phyloP scores from a whole-genome alignment of 1,140 invertebrate genomes.

The Drosophila arawakana region DNA sequence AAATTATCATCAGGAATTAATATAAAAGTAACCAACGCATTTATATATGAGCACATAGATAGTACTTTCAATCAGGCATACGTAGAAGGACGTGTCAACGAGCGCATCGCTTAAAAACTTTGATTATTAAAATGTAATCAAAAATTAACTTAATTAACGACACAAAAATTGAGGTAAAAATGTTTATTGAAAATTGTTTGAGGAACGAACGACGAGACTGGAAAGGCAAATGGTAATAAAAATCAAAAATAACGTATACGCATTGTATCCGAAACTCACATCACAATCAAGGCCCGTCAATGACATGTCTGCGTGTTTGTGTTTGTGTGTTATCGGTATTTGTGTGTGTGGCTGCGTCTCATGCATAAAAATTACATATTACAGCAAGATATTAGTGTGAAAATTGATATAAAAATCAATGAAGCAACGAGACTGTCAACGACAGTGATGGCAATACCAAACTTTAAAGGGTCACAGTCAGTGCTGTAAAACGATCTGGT shows the following conservation, averaged over 20 bases:
- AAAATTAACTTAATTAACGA: conserved; percentile 81
- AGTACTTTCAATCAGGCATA: conserved; percentile 30
- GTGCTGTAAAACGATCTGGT: conserved; percentile 67
- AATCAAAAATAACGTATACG: conserved; percentile 76
- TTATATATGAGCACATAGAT: conserved; percentile 12
- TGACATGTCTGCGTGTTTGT: conserved; percentile 25
- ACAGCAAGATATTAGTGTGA: conserved; percentile 81
- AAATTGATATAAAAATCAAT: conserved; percentile 83
- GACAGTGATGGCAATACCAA: conserved; percentile 21
- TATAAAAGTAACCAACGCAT: conserved; percentile 37
- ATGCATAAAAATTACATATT: conserved; percentile 83
- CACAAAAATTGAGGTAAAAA: conserved; percentile 50
- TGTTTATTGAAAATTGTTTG: conserved; percentile 51
- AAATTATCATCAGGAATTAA: conserved; percentile 78
- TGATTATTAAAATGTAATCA: conserved; percentile 82
- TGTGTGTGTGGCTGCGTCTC: conserved; percentile 40
- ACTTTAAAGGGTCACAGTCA: conserved; percentile 67
- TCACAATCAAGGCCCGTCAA: conserved; percentile 35
- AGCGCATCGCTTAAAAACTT: conserved; percentile 60
- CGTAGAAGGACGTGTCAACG: conserved; percentile 49
- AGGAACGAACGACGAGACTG: conserved; percentile 28
- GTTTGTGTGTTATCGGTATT: conserved; percentile 15
- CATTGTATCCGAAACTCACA: conserved; percentile 42
- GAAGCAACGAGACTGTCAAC: conserved; percentile 49
- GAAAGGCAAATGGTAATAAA: conserved; percentile 63